Evolutionary conservation across 2,113 vertebrate genomes (phyloP), one percentile per base, ranked within the genome.

Genomic region (Lamprotornis superbus): DNA sequence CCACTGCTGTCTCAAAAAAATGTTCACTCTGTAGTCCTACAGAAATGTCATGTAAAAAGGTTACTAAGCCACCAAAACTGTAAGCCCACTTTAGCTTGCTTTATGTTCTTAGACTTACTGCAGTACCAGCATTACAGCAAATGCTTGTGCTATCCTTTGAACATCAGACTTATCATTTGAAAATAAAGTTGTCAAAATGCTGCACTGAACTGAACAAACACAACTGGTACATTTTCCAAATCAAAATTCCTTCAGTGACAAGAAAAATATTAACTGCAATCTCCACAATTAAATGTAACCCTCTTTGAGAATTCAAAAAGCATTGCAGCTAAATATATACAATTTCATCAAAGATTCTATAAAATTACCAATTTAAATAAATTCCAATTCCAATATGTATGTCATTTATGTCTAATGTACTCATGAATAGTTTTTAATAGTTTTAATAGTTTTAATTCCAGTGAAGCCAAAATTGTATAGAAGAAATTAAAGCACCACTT

Each of bases 1-100:
- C 99, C 99, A 99, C 93, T 99, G 99, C 98, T 99, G 99, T 91
- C 99, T 98, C 98, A 99, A 98, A 98, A 99, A 99, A 98, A 99
- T 99, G 96, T 99, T 99, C 98, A 99, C 99, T 97, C 99, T 98
- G 98, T 99, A 99, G 98, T 99, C 99, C 99, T 99, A 98, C n/a
- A 81, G 97, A 98, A 98, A 98, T 53, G 88, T 56, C 96, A 97
- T 67, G 86, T 76, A 55, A 53, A 95, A 93, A 95, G 91, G 95
- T 97, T 96, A 97, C 78, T 96, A 89, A 95, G 89, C 39, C 68
- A 80, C 23, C 73, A 23, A 49, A 77, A 49, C 39, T 60, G 24
- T 33, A 93, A 88, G 35, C 11, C 23, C 33, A 61, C 27, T 87
- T 77, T 17, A 89, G 39, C 31, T 96, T 91, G 42, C 10, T 73